Evolutionary conservation across 2,113 vertebrate species (phyloP).

Genomic region (Bubalus kerabau): DNA sequence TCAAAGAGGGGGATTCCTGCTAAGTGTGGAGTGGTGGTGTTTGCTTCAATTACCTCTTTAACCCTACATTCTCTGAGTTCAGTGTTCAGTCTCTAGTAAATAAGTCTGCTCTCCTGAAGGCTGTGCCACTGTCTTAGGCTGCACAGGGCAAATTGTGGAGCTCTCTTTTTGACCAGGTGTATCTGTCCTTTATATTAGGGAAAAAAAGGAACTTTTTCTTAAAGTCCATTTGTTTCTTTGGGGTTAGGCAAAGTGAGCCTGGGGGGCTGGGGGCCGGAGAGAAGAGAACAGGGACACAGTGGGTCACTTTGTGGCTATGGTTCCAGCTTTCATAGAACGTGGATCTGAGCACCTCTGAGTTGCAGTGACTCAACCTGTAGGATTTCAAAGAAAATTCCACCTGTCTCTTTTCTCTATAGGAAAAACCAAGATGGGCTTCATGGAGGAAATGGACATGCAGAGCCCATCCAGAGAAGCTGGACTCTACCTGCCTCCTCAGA

Average conservation of each 20-base stretch:
- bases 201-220: not conserved
- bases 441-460: not conserved
- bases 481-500: not conserved
- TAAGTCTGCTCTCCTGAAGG: not conserved
- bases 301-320: not conserved
- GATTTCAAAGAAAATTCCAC: not conserved
- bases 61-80: not conserved
- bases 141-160: not conserved
- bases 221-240: not conserved
- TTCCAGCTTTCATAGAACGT: not conserved
- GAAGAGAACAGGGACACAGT: not conserved
- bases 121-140: not conserved
- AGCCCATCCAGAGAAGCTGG: not conserved
- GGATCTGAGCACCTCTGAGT: not conserved
- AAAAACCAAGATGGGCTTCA: not conserved
- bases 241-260: not conserved
- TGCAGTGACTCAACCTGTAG: not conserved
- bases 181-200: not conserved
- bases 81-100: not conserved
- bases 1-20: not conserved
- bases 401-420: conserved; percentile 40
- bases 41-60: not conserved
- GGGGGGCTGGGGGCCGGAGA: not conserved
- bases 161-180: not conserved
- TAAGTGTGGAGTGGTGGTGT: not conserved